Evolutionary conservation across 2,797 vertebrate genomes (phyloP).

Genomic region (Acipenser oxyrinchus): DNA sequence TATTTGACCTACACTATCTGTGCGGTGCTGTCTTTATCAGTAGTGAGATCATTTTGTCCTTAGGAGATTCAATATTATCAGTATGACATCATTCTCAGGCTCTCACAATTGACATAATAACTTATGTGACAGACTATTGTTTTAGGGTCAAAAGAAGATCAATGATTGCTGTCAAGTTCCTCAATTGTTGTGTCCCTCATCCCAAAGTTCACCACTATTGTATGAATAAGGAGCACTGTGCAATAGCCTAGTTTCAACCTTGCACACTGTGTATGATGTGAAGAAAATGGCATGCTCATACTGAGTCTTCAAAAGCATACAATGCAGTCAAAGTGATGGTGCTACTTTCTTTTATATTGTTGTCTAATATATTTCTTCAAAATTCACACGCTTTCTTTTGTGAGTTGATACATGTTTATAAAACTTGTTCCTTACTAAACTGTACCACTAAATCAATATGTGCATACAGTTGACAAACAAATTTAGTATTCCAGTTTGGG

Average conservation of each 20-base stretch:
- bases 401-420: too few relatives aligned
- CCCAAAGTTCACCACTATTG: too few relatives aligned
- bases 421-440: too few relatives aligned
- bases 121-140: not conserved
- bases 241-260: not conserved
- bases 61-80: not conserved
- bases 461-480: not conserved
- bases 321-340: too few relatives aligned
- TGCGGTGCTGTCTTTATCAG: not conserved
- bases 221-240: not conserved
- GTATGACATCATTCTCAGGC: not conserved
- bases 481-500: not conserved
- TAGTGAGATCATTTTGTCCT: not conserved
- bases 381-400: too few relatives aligned
- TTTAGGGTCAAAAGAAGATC: not conserved
- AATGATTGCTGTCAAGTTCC: not conserved
- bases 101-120: not conserved
- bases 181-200: too few relatives aligned
- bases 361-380: too few relatives aligned
- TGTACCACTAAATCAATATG: too few relatives aligned
- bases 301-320: too few relatives aligned
- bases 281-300: too few relatives aligned
- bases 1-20: not conserved
- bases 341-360: too few relatives aligned
- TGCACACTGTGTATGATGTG: not conserved